phyloP scores from a whole-genome alignment of 2,113 vertebrate species.

The Pungitius pungitius region DNA sequence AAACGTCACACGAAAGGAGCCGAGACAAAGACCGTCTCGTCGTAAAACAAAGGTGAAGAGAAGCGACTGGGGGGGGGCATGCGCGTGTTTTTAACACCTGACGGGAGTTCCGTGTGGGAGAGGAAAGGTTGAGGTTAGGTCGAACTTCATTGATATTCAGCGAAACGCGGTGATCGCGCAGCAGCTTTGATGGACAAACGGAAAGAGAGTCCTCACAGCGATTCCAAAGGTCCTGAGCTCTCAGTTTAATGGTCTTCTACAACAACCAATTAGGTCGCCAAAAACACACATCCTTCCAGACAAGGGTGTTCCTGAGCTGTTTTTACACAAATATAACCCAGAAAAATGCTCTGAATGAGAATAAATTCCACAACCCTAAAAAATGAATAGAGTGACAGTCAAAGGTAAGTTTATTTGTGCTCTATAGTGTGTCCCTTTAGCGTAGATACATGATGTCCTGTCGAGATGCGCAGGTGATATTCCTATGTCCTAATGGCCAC shows the following conservation, averaged over 20 bases:
- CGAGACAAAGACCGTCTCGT: too few species aligned
- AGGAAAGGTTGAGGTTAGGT: slow-evolving; percentile 67
- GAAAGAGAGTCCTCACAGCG: slow-evolving; percentile 41
- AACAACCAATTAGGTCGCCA: slow-evolving; percentile 30
- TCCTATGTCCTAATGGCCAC: slow-evolving; percentile 6
- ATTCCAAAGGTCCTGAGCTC: slow-evolving; percentile 55
- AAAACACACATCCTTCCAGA: slow-evolving; percentile 38
- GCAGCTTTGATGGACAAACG: slow-evolving; percentile 72
- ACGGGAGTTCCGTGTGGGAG: slow-evolving; percentile 43
- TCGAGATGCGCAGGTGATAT: slow-evolving; percentile 7
- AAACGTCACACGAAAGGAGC: too few species aligned
- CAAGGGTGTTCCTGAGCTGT: neutral
- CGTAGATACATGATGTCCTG: neutral
- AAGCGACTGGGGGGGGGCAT: slow-evolving; percentile 41
- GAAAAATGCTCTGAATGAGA: neutral
- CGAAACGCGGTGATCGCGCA: slow-evolving; percentile 38
- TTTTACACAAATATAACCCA: neutral
- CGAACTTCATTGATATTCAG: slow-evolving; percentile 70
- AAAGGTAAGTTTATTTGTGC: neutral
- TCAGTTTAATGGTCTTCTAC: slow-evolving; percentile 59
- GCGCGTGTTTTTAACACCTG: slow-evolving; percentile 64
- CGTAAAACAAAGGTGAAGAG: slow-evolving; percentile 68
- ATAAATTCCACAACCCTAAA: neutral
- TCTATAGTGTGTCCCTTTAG: neutral
- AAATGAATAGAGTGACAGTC: neutral